These are phyloP conservation scores for Thamnaconus septentrionalis DNA, from an alignment of 2,113 vertebrate genomes.

Conservation along the genomic window DNA sequence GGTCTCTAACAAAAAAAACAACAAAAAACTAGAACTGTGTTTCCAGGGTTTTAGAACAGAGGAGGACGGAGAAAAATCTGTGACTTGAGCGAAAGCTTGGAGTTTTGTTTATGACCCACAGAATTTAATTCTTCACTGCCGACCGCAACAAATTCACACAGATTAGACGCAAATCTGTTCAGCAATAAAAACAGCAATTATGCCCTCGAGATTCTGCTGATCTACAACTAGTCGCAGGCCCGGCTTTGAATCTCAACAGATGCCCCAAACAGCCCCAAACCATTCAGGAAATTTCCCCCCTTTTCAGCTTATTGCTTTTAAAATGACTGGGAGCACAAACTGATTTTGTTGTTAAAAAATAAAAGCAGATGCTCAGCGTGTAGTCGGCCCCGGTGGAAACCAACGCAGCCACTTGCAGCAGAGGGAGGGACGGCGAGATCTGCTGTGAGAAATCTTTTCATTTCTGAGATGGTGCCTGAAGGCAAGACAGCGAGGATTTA, in stretches of 20 bases:
- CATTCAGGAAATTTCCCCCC: neutral
- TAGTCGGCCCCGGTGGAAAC: neutral
- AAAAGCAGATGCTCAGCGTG: neutral
- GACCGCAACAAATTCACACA: neutral
- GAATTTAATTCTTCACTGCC: slow-evolving; percentile 1
- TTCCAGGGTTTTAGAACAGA: too few relatives aligned
- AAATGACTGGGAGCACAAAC: slow-evolving; percentile 7
- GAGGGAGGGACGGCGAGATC: too few relatives aligned
- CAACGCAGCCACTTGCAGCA: too few relatives aligned
- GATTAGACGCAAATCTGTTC: slow-evolving; percentile 11
- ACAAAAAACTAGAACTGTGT: too few relatives aligned
- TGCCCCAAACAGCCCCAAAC: slow-evolving; percentile 10
- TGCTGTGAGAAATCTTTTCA: too few relatives aligned
- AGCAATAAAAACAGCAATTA: slow-evolving; percentile 15
- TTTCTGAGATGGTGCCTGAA: too few relatives aligned
- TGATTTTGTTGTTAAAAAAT: neutral
- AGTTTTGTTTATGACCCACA: too few relatives aligned
- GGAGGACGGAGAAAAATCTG: too few relatives aligned
- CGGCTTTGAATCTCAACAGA: slow-evolving; percentile 27
- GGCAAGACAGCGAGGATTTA: too few relatives aligned
- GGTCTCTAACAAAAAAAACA: too few relatives aligned
- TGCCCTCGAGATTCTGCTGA: slow-evolving; percentile 22
- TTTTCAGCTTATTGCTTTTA: neutral
- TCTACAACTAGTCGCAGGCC: slow-evolving; percentile 26
- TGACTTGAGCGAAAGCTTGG: too few relatives aligned